Evolutionary conservation across 2,113 vertebrate species (phyloP).

Genomic region (Nettapus auritus): DNA sequence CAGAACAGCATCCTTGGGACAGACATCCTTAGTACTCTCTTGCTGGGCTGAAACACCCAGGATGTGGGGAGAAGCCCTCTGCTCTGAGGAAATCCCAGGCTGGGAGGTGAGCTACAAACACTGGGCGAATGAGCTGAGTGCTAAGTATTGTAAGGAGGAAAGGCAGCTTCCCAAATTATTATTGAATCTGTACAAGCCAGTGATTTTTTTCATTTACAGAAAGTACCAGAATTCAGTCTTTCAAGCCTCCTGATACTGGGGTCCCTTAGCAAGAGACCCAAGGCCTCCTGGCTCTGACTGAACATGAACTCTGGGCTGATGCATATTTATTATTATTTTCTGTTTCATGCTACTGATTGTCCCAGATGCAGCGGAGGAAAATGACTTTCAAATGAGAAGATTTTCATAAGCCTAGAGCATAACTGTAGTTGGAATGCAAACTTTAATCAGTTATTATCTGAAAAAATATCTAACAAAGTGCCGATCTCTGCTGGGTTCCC

Average conservation of each 20-base stretch:
- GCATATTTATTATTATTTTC: conserved; percentile 59
- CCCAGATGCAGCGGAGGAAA: conserved; percentile 25
- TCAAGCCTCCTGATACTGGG: background rate
- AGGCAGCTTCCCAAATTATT: background rate
- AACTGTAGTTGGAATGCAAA: background rate
- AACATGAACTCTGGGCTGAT: background rate
- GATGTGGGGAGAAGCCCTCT: background rate
- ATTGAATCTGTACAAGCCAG: background rate
- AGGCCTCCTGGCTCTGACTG: background rate
- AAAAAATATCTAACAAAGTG: background rate
- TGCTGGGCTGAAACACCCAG: background rate
- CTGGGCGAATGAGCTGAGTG: background rate
- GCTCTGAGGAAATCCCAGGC: background rate
- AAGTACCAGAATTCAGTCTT: background rate
- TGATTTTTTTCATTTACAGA: background rate
- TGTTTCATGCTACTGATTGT: background rate
- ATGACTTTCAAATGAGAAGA: conserved; percentile 58
- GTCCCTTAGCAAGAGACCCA: background rate
- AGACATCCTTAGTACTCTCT: background rate
- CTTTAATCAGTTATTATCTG: conserved; percentile 38
- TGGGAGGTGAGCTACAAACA: background rate
- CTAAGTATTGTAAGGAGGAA: background rate
- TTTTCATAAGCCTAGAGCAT: conserved; percentile 34
- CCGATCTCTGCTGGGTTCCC: background rate
- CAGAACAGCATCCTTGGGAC: accelerated